Evolutionary conservation across 2,797 vertebrate genomes (phyloP), one percentile per base, ranked within the genome.

Genomic region (Galaxias olidus): DNA sequence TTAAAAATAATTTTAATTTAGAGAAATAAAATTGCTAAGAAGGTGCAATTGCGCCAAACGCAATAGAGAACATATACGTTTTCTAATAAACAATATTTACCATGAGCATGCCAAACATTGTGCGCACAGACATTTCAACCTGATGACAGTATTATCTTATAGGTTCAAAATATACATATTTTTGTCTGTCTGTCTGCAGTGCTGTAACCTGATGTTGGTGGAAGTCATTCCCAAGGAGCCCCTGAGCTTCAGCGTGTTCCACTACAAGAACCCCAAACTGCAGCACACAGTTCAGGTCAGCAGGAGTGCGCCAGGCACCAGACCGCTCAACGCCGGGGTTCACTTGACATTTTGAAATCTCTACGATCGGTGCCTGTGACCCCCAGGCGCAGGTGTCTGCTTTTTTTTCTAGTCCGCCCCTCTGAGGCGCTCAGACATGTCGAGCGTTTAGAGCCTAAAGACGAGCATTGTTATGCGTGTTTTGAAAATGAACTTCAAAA

Each of bases 201-300:
- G 98, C 73, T 96, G 96, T 78, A 99, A 98, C 85, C 92, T 99
- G 81, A 99, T 99, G 98, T 92, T 99, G 45, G 97, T 99, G 74
- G 98, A 99, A 68, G 90, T 98, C 48, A 98, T 98, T 74, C 95
- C 97, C 3, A 99, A 99, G 83, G 98, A 99, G 54, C 96, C 97
- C 0, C 91, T 97, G 74, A 98, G 97, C 79, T 99, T 99, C 87
- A 99, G 95, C 0, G 94, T 99, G 69, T 98, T 98, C 86, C 96
- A 99, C 85, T 99, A 98, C 89, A 99, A 98, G 92, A 99, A 98
- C 81, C 96, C 97, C 73, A 99, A 99, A 91, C 91, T 98, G 64
- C 98, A 99, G 65, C 98, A 99, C 80, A 99, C 97, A 0, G 97
- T 99, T 3, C 98, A 99, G 98, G 98, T 99, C 94, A 8, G 7